A percentile compares a stretch with the other conserved stretches of the same genome.
phyloP scores from a whole-genome alignment of 2,888 invertebrate genomes.

The Agrotis puta region DNA sequence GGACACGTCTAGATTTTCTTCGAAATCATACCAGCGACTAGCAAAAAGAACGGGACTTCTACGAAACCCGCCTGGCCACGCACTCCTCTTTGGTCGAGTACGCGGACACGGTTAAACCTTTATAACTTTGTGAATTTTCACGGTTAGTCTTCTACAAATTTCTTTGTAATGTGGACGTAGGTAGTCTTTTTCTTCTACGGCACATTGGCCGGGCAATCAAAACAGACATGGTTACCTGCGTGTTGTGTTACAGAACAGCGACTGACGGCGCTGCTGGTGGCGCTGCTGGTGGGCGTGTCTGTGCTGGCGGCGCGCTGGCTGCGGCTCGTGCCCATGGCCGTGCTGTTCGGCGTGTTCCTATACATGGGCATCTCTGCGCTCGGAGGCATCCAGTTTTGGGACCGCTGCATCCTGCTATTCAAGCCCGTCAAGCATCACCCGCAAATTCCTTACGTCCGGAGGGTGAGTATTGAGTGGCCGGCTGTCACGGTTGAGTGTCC shows the following conservation, averaged over 20 bases:
- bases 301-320: constrained; percentile 96
- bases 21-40: too few relatives aligned
- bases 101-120: too few relatives aligned
- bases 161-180: too few relatives aligned
- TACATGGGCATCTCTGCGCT: constrained; percentile 99
- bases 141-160: too few relatives aligned
- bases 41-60: too few relatives aligned
- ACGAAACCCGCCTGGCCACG: too few relatives aligned
- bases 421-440: constrained; percentile 99
- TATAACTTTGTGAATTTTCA: too few relatives aligned
- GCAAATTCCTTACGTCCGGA: constrained; percentile 96
- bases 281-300: constrained; percentile 95
- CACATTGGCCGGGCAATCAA: too few relatives aligned
- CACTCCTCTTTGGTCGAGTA: too few relatives aligned
- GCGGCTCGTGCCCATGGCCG: constrained; percentile 97
- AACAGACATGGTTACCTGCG: neutral
- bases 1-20: too few relatives aligned
- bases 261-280: constrained; percentile 95
- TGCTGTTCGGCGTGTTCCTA: constrained; percentile 98
- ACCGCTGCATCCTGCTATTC: constrained; percentile 96
- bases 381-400: constrained; percentile 98
- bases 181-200: too few relatives aligned
- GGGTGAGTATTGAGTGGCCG: constrained; percentile 87
- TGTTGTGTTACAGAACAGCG: constrained; percentile 93
- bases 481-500: too few relatives aligned